A percentile compares a stretch with the other conserved stretches of the same genome.
phyloP scores from a whole-genome alignment of 2,113 vertebrate species.

The Protobothrops mucrosquamatus region DNA sequence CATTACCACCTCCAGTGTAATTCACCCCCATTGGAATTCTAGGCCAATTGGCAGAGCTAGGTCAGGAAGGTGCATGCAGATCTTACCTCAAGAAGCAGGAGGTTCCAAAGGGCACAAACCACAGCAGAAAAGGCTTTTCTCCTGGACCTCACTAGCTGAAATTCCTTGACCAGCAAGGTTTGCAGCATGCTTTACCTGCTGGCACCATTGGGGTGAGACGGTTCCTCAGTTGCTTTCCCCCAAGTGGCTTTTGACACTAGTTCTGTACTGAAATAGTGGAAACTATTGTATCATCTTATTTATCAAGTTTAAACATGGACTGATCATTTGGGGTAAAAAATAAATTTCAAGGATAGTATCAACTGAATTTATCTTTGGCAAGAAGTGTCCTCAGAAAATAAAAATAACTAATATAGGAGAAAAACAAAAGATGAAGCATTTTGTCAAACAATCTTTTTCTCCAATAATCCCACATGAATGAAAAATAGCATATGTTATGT shows the following conservation, averaged over 20 bases:
- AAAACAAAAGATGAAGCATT: neutral
- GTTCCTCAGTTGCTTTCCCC: neutral
- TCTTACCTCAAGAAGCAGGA: neutral
- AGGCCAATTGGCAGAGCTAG: neutral
- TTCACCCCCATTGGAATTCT: neutral
- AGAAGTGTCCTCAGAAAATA: neutral
- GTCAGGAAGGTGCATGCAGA: neutral
- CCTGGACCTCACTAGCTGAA: neutral
- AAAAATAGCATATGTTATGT: neutral
- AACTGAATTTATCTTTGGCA: neutral
- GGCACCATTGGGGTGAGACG: neutral
- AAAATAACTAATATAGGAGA: neutral
- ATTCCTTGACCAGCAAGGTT: neutral
- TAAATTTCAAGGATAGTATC: neutral
- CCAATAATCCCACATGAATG: neutral
- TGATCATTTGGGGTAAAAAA: neutral
- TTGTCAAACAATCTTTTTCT: neutral
- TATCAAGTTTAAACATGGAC: neutral
- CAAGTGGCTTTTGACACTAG: neutral
- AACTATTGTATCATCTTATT: neutral
- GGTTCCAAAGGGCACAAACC: neutral
- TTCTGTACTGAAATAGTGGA: neutral
- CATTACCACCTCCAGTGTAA: neutral
- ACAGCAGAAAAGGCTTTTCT: neutral
- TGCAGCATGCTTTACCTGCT: neutral